phyloP scores from a whole-genome alignment of 2,888 invertebrate species.

The Stomorhina lunata region DNA sequence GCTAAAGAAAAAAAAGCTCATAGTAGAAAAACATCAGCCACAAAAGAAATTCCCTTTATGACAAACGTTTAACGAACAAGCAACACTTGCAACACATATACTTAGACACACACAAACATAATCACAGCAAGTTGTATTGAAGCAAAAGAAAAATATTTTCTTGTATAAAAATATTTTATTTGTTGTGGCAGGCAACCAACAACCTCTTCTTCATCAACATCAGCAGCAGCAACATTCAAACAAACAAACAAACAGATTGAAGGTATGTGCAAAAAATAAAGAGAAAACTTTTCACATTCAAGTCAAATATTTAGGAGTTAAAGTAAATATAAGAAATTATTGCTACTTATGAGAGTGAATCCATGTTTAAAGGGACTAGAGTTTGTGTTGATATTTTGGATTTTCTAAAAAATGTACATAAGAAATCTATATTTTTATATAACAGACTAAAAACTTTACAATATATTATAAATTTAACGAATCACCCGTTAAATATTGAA shows the following conservation, averaged over 20 bases:
- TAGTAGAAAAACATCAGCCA: conserved; percentile 11
- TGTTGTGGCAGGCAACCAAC: conserved; percentile 52
- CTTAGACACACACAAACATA: not conserved
- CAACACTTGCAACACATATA: not conserved
- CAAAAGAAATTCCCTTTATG: conserved; percentile 62
- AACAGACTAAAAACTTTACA: no score
- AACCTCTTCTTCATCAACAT: conserved; percentile 21
- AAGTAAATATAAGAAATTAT: conserved; percentile 13
- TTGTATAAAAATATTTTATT: conserved; percentile 41
- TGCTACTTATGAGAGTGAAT: not conserved
- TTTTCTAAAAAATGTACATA: no score
- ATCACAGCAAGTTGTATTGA: not conserved
- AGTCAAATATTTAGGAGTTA: not conserved
- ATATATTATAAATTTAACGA: no score
- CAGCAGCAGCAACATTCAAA: conserved; percentile 11
- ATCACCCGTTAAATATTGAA: no score
- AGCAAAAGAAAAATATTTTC: conserved; percentile 30
- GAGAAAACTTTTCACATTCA: conserved; percentile 18
- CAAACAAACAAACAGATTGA: conserved; percentile 4
- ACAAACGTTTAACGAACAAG: conserved; percentile 26
- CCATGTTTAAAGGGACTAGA: not conserved
- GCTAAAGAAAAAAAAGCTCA: not conserved
- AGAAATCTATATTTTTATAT: no score
- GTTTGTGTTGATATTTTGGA: not conserved
- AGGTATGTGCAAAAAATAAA: conserved; percentile 3